Evolutionary conservation across 2,113 vertebrate species (phyloP), one percentile per base, ranked within the genome.

Genomic region (Leuciscus idus): DNA sequence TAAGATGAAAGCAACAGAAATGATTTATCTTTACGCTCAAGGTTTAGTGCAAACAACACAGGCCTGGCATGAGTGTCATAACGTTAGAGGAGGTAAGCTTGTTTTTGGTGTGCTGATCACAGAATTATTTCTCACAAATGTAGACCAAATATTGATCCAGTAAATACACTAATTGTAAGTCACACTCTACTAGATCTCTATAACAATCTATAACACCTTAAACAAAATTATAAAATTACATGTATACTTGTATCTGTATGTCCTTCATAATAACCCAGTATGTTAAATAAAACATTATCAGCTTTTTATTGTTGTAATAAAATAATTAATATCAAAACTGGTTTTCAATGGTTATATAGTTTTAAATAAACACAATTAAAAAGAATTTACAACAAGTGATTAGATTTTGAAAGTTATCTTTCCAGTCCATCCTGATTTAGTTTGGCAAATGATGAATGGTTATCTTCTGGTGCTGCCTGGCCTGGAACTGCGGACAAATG

Each of bases 401-500:
- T 23, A 26, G 11, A 15, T 4, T 79, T 15, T 4, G 6, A 70
- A 55, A 30, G 26, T 12, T 23, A 39, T 39, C 19, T 78, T 33
- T 59, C 10, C 12, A n/a, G 39, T 78, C 64, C 80, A 73, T 48
- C 39, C 33, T 33, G 55, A 33, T 52, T 39, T 26, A 61, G 36
- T 74, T n/a, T 13, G 26, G 26, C 12, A 61, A 33, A 64, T 46
- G 59, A 26, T 81, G 83, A 81, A 72, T 8, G 50, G 73, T 88
- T 87, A 87, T 83, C 85, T 85, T 21, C 39, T 82, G 12, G 85
- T 12, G 64, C 87, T 90, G 72, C 87, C 87, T 61, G 85, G 84
- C 77, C 72, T 88, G 21, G 89, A 90, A n/a, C 89, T 88, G 80
- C 6, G 11, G 23, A 79, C 5, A 82, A 46, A 82, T 21, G 52